Percentiles rank a stretch among this genome's conserved stretches.
These are phyloP conservation scores for Caretta caretta DNA, from an alignment of 2,113 vertebrate genomes.

Conservation along the genomic window DNA sequence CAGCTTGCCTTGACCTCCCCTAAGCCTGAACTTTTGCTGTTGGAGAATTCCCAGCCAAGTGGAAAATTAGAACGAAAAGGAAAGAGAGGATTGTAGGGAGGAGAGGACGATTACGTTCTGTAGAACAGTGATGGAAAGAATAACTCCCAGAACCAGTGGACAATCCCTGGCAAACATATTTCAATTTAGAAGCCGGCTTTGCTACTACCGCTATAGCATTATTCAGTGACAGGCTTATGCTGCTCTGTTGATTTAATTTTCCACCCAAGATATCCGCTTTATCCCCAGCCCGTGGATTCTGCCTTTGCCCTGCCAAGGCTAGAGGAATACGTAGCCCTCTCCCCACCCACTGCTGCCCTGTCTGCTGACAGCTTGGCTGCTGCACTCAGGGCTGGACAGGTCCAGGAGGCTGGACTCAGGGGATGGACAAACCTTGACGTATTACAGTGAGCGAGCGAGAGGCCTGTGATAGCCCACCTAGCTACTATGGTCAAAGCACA, in stretches of 20 bases:
- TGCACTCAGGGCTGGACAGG: accelerated
- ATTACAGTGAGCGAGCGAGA: neutral
- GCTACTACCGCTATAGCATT: accelerated
- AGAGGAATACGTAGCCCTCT: neutral
- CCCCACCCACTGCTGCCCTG: neutral
- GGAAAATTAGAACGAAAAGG: slow-evolving; percentile 86
- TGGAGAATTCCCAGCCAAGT: slow-evolving; percentile 83
- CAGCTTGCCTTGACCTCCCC: slow-evolving; percentile 76
- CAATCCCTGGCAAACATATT: slow-evolving; percentile 70
- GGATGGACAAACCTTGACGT: neutral
- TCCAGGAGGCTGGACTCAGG: neutral
- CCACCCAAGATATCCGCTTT: slow-evolving; percentile 53
- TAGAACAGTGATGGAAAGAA: slow-evolving; percentile 75
- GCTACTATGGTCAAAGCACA: neutral
- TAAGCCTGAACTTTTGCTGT: slow-evolving; percentile 80
- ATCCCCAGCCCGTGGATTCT: slow-evolving; percentile 13
- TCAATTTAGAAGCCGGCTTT: slow-evolving; percentile 67
- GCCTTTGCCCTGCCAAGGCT: slow-evolving; percentile 3
- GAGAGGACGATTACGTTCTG: slow-evolving; percentile 77
- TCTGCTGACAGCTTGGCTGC: neutral
- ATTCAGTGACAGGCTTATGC: neutral
- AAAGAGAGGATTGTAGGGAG: slow-evolving; percentile 50
- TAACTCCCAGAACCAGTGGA: slow-evolving; percentile 50
- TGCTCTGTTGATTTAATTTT: slow-evolving; percentile 69
- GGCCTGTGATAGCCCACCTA: neutral